Base-by-base conservation (phyloP, 2,797 vertebrate species). In the Luscinia luscinia region DNA sequence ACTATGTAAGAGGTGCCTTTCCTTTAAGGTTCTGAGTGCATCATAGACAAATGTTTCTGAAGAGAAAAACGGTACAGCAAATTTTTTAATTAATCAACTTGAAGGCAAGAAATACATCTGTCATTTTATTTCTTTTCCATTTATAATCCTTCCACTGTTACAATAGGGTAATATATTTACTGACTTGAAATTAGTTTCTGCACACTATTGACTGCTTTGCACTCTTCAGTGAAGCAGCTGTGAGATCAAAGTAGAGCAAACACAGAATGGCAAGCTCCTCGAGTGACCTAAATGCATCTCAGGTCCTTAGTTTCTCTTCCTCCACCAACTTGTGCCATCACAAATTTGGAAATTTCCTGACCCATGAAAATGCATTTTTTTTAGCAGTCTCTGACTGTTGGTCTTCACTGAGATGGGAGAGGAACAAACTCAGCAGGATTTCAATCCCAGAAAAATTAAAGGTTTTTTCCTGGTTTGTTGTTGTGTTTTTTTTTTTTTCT, bases 401-500 rank as follows among this genome's bases (percentile, higher is more conserved):
- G 12, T 6, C 19, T 57, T 83, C 26, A 34, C 8, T n/a, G 15
- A 52, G 18, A 63, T 45, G 5, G 12, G 3, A 59, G 7, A 45
- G 38, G 43, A 63, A 1, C 1, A 80, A 66, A 70, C 2, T 8
- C 67, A 27, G 2, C 4, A 52, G 4, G 5, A 21, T 41, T 88
- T 80, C 38, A 75, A 30, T 5, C 9, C 6, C 6, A 54, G 54
- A 48, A 75, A 4, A 32, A 75, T 4, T 10, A 52, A 66, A 49
- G 1, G 0, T 1, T 40, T 66, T 59, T 52, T 34, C 10, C 5
- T 18, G 4, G 0, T 13, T 19, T 19, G 15, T 14, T 32, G 27
- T 28, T 28, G 11, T 51, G 49, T 38, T 52, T 30, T 12, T 7
- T 38, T 38, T 38, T 38, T 38, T 14, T 55, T 3, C 2, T 19